Evolutionary conservation across 2,113 vertebrate genomes (phyloP).

Genomic region (Mirza zaza): DNA sequence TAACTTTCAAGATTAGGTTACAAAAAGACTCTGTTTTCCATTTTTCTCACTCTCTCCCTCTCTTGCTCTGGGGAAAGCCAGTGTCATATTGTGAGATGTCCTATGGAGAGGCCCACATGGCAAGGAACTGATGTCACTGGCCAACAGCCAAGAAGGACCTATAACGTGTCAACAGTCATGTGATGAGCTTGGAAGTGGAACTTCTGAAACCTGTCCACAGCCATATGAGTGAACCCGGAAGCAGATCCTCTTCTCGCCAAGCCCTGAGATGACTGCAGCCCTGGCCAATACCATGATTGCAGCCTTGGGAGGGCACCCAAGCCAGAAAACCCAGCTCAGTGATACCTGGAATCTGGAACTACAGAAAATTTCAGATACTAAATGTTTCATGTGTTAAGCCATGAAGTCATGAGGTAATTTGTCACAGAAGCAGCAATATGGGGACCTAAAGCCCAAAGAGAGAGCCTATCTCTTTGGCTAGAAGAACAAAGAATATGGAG

Average conservation of each 20-base stretch:
- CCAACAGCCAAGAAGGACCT: not conserved
- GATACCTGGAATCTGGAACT: not conserved
- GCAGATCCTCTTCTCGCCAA: not conserved
- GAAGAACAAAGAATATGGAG: not conserved
- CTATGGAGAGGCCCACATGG: not conserved
- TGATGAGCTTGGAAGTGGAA: not conserved
- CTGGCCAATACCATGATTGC: not conserved
- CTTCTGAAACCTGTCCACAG: not conserved
- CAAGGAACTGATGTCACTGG: not conserved
- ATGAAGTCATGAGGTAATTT: not conserved
- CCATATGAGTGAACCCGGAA: not conserved
- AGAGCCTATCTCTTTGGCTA: not conserved
- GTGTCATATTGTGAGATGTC: not conserved
- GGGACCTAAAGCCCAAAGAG: not conserved
- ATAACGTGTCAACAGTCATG: not conserved
- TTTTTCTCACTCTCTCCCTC: not conserved
- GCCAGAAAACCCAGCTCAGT: not conserved
- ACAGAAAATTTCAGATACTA: not conserved
- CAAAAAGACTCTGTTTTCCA: not conserved
- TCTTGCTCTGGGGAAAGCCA: not conserved
- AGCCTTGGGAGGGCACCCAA: not conserved
- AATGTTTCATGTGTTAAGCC: not conserved
- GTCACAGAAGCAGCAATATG: not conserved
- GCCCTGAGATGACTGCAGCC: not conserved
- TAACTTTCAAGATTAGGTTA: constrained; percentile 37